Evolutionary conservation across 2,888 invertebrate species (phyloP), one percentile per base, ranked within the genome.

Genomic region (Scaptomyza flava): DNA sequence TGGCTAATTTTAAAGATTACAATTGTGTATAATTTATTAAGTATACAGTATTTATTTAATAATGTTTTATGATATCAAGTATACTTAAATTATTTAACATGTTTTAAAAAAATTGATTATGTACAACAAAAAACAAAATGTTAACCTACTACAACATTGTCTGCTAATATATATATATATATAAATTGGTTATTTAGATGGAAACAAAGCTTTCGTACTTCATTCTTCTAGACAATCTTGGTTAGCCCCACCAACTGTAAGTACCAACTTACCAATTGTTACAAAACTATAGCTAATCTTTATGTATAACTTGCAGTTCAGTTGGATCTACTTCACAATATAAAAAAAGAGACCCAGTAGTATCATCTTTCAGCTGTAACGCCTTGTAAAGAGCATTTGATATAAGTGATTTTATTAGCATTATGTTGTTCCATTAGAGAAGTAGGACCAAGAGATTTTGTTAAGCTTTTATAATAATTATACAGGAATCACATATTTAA

Each of bases 341-440:
- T 17, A 23, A n/a, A 33, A n/a, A 47, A 48, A 33, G 23, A 33
- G 33, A 6, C 53, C 61, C 31, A 43, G n/a, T 20, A 31, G 52
- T 41, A 27, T 31, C 31, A 57, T 36, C 34, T 34, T 33, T 31
- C 38, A 54, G 52, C 41, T 56, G 42, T 48, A 47, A 38, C 53
- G 63, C 72, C 66, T 74, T 72, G 63, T 60, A 68, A 77, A 72
- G 59, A 76, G 72, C 77, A 74, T 68, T 74, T 76, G 58, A 76
- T 59, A 63, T 41, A 58, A 68, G 63, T 52, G 54, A 66, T 74
- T 72, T 23, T 51, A 27, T 46, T 74, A 68, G 58, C 42, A 59
- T 66, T 27, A 50, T 52, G 56, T 72, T 77, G 72, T 72, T 76
- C 63, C 73, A 68, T 73, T 77, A 68, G 14, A 31, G 58, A 43